phyloP scores from a whole-genome alignment of 2,888 invertebrate genomes.

The Chaetoderma sp. region DNA sequence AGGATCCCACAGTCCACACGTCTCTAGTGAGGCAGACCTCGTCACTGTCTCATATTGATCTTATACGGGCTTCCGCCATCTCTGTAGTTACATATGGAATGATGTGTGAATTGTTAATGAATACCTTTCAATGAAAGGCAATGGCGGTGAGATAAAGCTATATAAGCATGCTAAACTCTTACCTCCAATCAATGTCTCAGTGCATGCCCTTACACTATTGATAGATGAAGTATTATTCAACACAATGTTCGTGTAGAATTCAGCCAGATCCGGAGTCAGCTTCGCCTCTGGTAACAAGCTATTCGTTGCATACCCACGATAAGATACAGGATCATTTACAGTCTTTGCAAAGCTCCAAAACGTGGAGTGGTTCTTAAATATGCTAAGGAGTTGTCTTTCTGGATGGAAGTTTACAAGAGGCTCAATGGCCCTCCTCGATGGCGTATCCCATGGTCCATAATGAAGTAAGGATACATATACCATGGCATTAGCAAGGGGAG shows the following conservation, averaged over 20 bases:
- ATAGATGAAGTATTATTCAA: too few species aligned
- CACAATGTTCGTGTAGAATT: neutral
- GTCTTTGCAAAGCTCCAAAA: neutral
- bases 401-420: neutral
- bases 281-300: neutral
- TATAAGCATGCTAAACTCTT: too few species aligned
- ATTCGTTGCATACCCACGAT: neutral
- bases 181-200: neutral
- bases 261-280: neutral
- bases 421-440: neutral
- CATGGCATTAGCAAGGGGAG: too few species aligned
- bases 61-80: too few species aligned
- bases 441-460: neutral
- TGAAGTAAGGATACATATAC: neutral
- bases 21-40: too few species aligned
- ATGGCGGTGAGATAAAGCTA: too few species aligned
- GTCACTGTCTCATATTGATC: too few species aligned
- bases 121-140: too few species aligned
- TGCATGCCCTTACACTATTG: neutral
- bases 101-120: too few species aligned
- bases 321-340: neutral
- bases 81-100: too few species aligned
- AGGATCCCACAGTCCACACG: too few species aligned
- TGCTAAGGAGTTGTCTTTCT: neutral
- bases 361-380: neutral